These are phyloP conservation scores for Hydrocynus forskahlii DNA, from an alignment of 2,797 vertebrate genomes.

Conservation along the genomic window DNA sequence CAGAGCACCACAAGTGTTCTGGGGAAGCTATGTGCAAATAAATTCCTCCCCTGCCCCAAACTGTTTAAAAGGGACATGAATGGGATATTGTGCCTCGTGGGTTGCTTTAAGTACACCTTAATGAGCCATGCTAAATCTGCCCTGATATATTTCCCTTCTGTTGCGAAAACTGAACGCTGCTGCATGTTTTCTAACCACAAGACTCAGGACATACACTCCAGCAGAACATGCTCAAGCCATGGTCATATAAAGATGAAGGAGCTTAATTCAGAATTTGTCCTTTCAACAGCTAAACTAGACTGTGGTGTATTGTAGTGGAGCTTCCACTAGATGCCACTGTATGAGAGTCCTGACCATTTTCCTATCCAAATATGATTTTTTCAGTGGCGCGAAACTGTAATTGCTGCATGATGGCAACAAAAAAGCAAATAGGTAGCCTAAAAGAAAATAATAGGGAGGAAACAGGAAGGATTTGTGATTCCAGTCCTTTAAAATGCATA, in stretches of 20 bases:
- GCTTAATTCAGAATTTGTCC: neutral
- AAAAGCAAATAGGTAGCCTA: neutral
- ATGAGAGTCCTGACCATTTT: conserved; percentile 22
- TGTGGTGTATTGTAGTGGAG: conserved; percentile 19
- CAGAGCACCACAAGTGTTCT: conserved; percentile 45
- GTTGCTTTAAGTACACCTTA: conserved; percentile 65
- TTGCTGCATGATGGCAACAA: neutral
- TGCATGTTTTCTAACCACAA: neutral
- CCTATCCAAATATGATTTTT: neutral
- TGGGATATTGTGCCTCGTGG: conserved; percentile 59
- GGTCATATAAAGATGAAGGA: neutral
- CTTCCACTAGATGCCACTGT: conserved; percentile 60
- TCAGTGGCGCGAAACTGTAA: neutral
- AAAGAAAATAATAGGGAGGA: neutral
- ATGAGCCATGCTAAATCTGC: conserved; percentile 64
- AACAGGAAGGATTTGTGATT: neutral
- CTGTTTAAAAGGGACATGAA: conserved; percentile 58
- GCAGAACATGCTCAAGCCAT: neutral
- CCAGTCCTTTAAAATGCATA: neutral
- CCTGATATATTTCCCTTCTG: conserved; percentile 44
- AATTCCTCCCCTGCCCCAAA: conserved; percentile 63
- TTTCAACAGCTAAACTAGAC: neutral
- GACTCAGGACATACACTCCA: neutral
- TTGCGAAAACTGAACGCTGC: conserved; percentile 5
- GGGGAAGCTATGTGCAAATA: conserved; percentile 59